These are phyloP conservation scores for Coenobita brevimanus DNA, from an alignment of 1,140 invertebrate genomes.

Conservation along the genomic window DNA sequence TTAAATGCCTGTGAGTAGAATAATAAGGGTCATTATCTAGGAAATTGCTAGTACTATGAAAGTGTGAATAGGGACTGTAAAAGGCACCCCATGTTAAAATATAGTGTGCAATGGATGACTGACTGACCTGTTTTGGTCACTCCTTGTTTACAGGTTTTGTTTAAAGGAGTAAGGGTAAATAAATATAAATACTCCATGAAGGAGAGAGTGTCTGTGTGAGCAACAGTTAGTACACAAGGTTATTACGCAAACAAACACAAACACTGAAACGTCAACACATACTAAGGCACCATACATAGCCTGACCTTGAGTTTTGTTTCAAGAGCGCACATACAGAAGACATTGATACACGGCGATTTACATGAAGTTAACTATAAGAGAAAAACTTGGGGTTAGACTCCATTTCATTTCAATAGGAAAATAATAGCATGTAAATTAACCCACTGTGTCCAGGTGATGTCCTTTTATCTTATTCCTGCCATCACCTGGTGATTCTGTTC, in stretches of 20 bases:
- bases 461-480: too few species aligned
- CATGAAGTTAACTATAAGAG: slow-evolving; percentile 66
- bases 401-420: slow-evolving; percentile 23
- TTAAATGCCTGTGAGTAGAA: slow-evolving; percentile 62
- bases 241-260: slow-evolving; percentile 33
- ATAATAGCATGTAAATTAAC: slow-evolving; percentile 16
- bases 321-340: slow-evolving; percentile 63
- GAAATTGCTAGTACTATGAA: neutral
- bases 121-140: too few species aligned
- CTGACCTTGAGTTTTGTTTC: slow-evolving; percentile 55
- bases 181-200: slow-evolving; percentile 36
- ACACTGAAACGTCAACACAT: slow-evolving; percentile 49
- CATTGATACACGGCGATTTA: slow-evolving; percentile 64
- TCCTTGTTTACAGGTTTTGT: too few species aligned
- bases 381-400: slow-evolving; percentile 62
- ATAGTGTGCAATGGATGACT: too few species aligned
- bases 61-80: neutral
- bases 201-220: slow-evolving; percentile 61
- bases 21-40: slow-evolving; percentile 41
- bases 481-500: too few species aligned
- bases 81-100: neutral
- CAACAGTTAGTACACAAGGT: slow-evolving; percentile 61
- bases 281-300: slow-evolving; percentile 57
- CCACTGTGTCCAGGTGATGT: too few species aligned
- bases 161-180: neutral